Conservation (phyloP, 2,888 invertebrate genomes). For the Cryptus viduatorius region DNA sequence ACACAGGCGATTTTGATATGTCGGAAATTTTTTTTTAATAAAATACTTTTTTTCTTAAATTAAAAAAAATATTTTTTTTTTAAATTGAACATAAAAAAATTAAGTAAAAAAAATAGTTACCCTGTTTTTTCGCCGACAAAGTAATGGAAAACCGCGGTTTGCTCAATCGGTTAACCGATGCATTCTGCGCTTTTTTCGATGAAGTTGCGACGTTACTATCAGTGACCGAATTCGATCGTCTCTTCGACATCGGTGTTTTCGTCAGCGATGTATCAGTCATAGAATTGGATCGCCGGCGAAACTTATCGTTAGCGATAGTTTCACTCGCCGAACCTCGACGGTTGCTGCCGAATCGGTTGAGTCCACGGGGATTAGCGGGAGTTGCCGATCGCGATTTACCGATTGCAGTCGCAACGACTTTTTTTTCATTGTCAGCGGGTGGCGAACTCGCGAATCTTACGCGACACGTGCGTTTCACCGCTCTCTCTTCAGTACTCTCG, state of each 20-base stretch:
- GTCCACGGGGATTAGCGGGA: conserved; percentile 57
- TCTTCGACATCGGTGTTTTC: conserved; percentile 57
- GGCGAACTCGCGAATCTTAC: conserved; percentile 75
- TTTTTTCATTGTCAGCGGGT: background rate
- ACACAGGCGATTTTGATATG: background rate
- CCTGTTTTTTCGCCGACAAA: conserved; percentile 70
- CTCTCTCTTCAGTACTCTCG: conserved; percentile 39
- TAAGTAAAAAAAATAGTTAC: conserved; percentile 55
- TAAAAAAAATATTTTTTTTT: background rate
- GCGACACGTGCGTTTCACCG: conserved; percentile 69
- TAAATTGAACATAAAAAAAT: background rate
- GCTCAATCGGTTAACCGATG: conserved; percentile 83
- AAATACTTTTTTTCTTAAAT: background rate
- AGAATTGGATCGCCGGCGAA: conserved; percentile 64
- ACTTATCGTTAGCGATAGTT: conserved; percentile 32
- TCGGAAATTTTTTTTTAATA: conserved; percentile 1
- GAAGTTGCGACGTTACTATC: conserved; percentile 75
- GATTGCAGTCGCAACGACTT: conserved; percentile 51
- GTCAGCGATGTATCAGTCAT: conserved; percentile 32
- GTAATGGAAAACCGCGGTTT: conserved; percentile 81
- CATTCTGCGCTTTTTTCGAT: conserved; percentile 78
- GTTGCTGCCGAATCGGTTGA: conserved; percentile 42
- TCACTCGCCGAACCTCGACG: conserved; percentile 26
- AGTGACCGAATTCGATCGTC: conserved; percentile 67
- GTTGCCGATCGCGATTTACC: conserved; percentile 55